Evolutionary conservation across 2,888 invertebrate genomes (phyloP).

Genomic region (Temnothorax ravouxi): DNA sequence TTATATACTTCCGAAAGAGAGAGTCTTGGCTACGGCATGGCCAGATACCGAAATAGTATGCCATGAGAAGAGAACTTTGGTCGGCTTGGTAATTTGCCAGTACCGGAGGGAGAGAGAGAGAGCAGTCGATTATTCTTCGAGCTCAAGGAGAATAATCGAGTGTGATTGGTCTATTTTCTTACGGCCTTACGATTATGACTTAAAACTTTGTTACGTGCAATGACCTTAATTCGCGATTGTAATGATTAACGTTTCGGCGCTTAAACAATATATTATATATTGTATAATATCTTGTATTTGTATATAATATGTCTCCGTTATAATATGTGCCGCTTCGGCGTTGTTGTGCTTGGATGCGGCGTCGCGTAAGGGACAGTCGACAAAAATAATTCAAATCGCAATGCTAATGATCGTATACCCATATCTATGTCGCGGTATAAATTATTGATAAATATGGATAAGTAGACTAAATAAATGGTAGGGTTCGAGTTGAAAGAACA

Average conservation of each 20-base stretch:
- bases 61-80: slow-evolving; percentile 4
- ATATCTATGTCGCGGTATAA: not conserved
- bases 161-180: too few relatives aligned
- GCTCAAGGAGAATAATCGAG: too few relatives aligned
- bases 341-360: not conserved
- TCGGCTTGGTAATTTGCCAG: slow-evolving; percentile 17
- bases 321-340: not conserved
- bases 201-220: too few relatives aligned
- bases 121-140: too few relatives aligned
- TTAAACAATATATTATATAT: not conserved
- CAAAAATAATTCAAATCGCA: not conserved
- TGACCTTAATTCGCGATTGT: not conserved
- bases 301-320: not conserved
- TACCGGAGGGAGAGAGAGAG: not conserved
- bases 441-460: slow-evolving; percentile 8
- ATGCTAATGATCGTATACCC: not conserved
- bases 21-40: not conserved
- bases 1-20: not conserved
- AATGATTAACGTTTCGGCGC: not conserved
- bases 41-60: slow-evolving; percentile 20
- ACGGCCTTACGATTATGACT: too few relatives aligned
- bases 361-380: not conserved
- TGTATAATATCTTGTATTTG: not conserved
- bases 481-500: slow-evolving; percentile 34
- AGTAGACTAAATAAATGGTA: slow-evolving; percentile 17